Conservation (phyloP, 1,140 invertebrate species). For the Pomacea maculata region DNA sequence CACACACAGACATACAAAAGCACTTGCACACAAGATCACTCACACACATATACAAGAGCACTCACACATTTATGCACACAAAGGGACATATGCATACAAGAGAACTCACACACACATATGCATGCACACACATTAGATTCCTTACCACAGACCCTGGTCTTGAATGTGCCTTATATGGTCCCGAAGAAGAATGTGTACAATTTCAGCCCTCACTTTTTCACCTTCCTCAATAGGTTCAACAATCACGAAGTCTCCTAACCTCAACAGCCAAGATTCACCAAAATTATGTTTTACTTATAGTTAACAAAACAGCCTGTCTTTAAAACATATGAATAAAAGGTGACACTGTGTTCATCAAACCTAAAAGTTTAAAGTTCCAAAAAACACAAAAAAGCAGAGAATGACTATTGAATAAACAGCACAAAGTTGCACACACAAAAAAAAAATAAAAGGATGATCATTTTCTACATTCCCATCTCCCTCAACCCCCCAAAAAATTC, state of each 20-base stretch:
- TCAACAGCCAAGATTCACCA: constrained; percentile 73
- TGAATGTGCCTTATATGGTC: constrained; percentile 85
- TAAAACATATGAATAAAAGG: background rate
- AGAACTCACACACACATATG: no score
- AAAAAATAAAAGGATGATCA: no score
- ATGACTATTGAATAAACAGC: background rate
- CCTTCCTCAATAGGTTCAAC: constrained; percentile 90
- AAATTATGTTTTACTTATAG: constrained; percentile 73
- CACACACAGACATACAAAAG: no score
- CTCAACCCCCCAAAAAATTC: no score
- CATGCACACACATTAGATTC: constrained; percentile 5
- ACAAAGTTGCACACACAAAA: no score
- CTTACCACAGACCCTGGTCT: constrained; percentile 78
- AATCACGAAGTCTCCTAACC: constrained; percentile 78
- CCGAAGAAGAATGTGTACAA: constrained; percentile 81
- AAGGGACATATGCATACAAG: no score
- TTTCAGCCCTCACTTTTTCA: constrained; percentile 90
- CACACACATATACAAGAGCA: no score
- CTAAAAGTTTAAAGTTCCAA: background rate
- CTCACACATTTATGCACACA: no score
- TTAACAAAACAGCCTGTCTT: no score
- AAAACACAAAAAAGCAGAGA: background rate
- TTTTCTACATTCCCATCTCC: no score
- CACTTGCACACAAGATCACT: no score
- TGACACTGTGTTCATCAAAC: no score